phyloP scores from a whole-genome alignment of 2,888 invertebrate species.

The Drosophila anomelani region DNA sequence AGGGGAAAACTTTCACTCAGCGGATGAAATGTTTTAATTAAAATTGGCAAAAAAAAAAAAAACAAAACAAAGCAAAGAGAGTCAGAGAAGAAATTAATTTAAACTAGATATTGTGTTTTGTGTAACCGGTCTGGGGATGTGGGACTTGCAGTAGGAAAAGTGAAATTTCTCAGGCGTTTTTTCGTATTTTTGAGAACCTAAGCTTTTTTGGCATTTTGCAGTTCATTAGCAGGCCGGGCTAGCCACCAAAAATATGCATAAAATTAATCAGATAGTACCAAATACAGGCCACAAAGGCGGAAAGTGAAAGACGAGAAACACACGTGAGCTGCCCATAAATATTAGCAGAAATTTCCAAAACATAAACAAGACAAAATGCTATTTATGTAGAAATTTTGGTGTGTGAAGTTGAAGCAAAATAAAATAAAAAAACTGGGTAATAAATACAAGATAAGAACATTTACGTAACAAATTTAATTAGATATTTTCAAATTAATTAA shows the following conservation, averaged over 20 bases:
- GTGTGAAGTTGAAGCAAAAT: neutral
- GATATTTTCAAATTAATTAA: neutral
- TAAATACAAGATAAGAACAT: neutral
- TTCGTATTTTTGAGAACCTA: constrained; percentile 47
- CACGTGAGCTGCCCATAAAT: constrained; percentile 28
- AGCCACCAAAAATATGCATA: constrained; percentile 46
- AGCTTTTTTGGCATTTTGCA: constrained; percentile 73
- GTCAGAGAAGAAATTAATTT: constrained; percentile 70
- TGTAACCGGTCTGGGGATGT: constrained; percentile 65
- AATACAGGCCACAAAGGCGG: constrained; percentile 44
- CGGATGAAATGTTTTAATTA: constrained; percentile 72
- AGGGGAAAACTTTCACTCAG: constrained; percentile 50
- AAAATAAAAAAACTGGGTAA: too few species aligned
- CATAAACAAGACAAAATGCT: constrained; percentile 1
- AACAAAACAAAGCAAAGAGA: constrained; percentile 3
- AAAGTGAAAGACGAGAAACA: constrained; percentile 44
- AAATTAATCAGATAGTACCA: constrained; percentile 54
- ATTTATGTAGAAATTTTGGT: neutral
- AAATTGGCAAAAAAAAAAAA: constrained; percentile 61
- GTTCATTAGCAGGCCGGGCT: constrained; percentile 51
- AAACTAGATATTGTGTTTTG: constrained; percentile 62
- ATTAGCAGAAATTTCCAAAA: constrained; percentile 24
- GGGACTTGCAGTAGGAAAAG: constrained; percentile 53
- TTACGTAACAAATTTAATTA: neutral
- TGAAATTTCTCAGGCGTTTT: constrained; percentile 63